Evolutionary conservation across 2,797 vertebrate genomes (phyloP).

Genomic region (Myotis vivesi): DNA sequence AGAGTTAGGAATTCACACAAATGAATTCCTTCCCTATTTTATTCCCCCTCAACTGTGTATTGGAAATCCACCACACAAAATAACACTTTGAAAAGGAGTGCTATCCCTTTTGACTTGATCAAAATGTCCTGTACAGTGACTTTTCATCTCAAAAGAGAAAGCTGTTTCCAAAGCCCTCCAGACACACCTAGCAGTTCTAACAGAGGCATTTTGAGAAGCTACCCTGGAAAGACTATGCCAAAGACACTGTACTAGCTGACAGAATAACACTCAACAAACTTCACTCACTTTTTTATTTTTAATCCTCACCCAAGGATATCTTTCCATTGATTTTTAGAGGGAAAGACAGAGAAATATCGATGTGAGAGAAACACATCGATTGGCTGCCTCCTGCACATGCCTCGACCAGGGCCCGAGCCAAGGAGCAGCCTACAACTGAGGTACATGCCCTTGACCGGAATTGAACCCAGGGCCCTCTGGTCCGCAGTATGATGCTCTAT

Average conservation of each 20-base stretch:
- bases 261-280: not conserved
- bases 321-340: too few relatives aligned
- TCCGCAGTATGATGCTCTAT: too few relatives aligned
- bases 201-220: not conserved
- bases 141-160: not conserved
- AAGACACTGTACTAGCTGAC: not conserved
- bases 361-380: too few relatives aligned
- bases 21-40: not conserved
- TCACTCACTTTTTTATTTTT: not conserved
- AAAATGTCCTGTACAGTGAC: not conserved
- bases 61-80: not conserved
- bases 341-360: too few relatives aligned
- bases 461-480: too few relatives aligned
- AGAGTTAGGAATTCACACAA: not conserved
- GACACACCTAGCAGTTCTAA: not conserved
- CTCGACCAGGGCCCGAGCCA: too few relatives aligned
- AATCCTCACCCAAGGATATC: too few relatives aligned
- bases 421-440: too few relatives aligned
- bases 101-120: not conserved
- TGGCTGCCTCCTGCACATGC: too few relatives aligned
- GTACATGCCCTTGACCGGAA: too few relatives aligned
- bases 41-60: not conserved
- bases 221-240: not conserved
- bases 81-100: not conserved
- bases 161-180: not conserved